phyloP scores from a whole-genome alignment of 2,113 vertebrate genomes.

The Chinchilla lanigera region DNA sequence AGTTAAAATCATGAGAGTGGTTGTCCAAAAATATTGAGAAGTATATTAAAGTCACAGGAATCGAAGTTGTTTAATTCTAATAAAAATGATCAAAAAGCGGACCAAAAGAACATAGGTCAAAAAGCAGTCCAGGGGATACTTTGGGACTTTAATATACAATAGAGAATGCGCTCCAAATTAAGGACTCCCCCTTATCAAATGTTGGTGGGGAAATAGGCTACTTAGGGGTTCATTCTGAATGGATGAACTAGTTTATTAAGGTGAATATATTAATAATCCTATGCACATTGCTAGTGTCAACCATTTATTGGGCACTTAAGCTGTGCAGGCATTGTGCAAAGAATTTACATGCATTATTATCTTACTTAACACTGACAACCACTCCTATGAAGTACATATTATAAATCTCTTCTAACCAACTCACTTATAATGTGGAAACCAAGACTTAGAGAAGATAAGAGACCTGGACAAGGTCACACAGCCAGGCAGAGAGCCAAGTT shows the following conservation, averaged over 20 bases:
- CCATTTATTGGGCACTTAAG: neutral
- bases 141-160: neutral
- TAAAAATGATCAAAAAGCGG: neutral
- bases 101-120: neutral
- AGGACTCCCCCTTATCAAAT: neutral
- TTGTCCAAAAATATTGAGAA: neutral
- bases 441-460: neutral
- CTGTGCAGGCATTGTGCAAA: neutral
- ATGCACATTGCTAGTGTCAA: neutral
- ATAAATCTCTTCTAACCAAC: neutral
- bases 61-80: neutral
- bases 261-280: neutral
- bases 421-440: neutral
- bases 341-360: neutral
- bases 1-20: neutral
- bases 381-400: neutral
- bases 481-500: neutral
- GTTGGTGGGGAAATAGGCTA: neutral
- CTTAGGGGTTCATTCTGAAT: neutral
- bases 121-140: neutral
- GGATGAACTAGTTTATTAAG: neutral
- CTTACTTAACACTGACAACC: constrained; percentile 1
- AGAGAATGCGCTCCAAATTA: neutral
- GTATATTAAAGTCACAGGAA: neutral
- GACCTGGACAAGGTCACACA: constrained; percentile 48